Base-by-base conservation (phyloP, 2,797 vertebrate genomes). In the Oreochromis grahami region DNA sequence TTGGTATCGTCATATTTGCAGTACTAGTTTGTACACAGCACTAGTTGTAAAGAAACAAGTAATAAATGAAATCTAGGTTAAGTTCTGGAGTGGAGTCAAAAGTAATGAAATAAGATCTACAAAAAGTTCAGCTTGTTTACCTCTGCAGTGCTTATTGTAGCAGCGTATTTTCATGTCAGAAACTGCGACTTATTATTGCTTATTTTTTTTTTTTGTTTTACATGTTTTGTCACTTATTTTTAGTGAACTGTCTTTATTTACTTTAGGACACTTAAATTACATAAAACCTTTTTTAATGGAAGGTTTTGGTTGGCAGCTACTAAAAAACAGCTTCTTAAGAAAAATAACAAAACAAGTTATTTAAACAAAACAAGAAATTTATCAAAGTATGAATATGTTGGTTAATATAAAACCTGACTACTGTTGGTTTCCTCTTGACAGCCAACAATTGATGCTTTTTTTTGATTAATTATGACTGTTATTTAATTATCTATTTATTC, bases 391-490 rank as follows among this genome's bases (percentile, higher is more conserved):
- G 38, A 10, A 38, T 38, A 38, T 38, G 8, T 4, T 4, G 32
- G 17, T 0, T 5, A 63, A 63, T 32, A 63, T 63, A 63, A 63
- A 11, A 11, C 56, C 56, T 58, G 56, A 58, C 56, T 1, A 19
- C 29, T 19, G 56, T 34, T 60, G 8, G 29, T 60, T 1, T 63
- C 32, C 17, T 12, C 32, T 63, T 0, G 1, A 63, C 58, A 36
- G 10, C 32, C 58, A 63, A 0, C 7, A 63, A 63, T n/a, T 0
- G 6, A 36, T 63, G 0, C 29, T 0, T 12, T 4, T 4, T 63
- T n/a, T 3, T 36, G 9, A 60, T 0, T 1, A 34, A 36, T 36
- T 17, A 17, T 60, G 38, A 11, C 10, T 41, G 38, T 41, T 41
- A 4, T 41, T 11, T 41, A 11, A 41, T 41, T 12, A 41, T 41